Conservation (phyloP, 2,113 vertebrate genomes). For the Myotis lucifugus region DNA sequence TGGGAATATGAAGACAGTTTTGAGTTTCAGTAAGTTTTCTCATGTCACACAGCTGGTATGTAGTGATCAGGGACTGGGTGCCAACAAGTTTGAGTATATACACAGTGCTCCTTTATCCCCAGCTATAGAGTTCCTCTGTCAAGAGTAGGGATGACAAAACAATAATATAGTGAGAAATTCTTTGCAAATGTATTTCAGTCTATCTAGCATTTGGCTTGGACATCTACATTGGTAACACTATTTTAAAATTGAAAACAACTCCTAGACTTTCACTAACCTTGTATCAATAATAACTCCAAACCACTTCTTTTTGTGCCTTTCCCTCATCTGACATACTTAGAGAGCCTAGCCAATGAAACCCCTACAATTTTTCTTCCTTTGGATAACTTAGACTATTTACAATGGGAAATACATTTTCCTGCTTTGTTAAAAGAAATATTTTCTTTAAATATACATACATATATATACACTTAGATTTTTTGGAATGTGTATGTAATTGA, state of each 20-base stretch:
- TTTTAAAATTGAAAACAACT: constrained; percentile 24
- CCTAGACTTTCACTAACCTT: neutral
- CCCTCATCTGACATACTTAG: neutral
- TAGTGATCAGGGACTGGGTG: neutral
- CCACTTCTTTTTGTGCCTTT: neutral
- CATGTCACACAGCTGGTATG: neutral
- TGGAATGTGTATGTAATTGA: neutral
- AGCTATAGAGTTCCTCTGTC: neutral
- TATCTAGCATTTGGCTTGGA: neutral
- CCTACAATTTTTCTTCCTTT: neutral
- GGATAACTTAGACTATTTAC: neutral
- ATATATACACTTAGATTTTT: neutral
- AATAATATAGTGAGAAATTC: neutral
- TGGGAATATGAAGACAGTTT: neutral
- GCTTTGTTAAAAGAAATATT: constrained; percentile 23
- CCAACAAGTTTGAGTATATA: neutral
- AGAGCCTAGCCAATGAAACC: neutral
- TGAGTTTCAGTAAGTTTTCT: neutral
- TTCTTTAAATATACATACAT: neutral
- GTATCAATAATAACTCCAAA: neutral
- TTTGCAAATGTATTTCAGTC: neutral
- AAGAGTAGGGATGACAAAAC: neutral
- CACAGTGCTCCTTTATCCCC: neutral
- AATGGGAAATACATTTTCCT: neutral
- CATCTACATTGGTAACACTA: neutral